Conservation (phyloP, 2,797 vertebrate species). For the Fistularia commersonii region DNA sequence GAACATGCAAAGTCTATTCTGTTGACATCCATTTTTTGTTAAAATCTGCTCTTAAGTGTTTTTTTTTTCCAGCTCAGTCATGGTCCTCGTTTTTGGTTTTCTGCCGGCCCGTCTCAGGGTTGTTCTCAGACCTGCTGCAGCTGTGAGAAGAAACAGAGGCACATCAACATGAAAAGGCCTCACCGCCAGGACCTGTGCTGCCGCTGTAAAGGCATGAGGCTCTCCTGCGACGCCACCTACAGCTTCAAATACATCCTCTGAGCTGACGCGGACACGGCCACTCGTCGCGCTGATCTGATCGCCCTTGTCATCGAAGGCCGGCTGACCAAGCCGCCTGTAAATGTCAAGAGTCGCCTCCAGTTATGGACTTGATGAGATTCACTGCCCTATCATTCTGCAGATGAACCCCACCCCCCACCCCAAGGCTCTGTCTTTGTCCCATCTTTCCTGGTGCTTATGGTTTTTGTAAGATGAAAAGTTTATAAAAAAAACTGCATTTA, state of each 20-base stretch:
- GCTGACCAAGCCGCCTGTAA: background rate
- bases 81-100: too few species aligned
- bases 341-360: slow-evolving; percentile 10
- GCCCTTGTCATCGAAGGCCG: background rate
- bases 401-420: background rate
- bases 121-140: slow-evolving; percentile 85
- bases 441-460: slow-evolving; percentile 22
- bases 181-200: slow-evolving; percentile 93
- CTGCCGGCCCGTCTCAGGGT: slow-evolving; percentile 60
- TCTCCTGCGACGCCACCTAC: slow-evolving; percentile 91
- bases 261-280: slow-evolving; percentile 28
- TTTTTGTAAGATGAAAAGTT: slow-evolving; percentile 57
- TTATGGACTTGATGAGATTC: slow-evolving; percentile 6
- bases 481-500: slow-evolving; percentile 54
- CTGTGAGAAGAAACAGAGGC: slow-evolving; percentile 89
- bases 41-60: too few species aligned
- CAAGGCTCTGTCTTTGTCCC: background rate
- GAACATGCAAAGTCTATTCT: too few species aligned
- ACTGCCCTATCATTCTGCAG: slow-evolving; percentile 1
- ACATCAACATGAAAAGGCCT: slow-evolving; percentile 86
- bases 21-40: too few species aligned
- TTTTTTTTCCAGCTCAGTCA: too few species aligned
- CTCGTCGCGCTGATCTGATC: background rate
- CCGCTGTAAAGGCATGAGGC: slow-evolving; percentile 86
- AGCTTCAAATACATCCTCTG: slow-evolving; percentile 91